Conservation (phyloP, 2,113 vertebrate species). For the Numida meleagris region DNA sequence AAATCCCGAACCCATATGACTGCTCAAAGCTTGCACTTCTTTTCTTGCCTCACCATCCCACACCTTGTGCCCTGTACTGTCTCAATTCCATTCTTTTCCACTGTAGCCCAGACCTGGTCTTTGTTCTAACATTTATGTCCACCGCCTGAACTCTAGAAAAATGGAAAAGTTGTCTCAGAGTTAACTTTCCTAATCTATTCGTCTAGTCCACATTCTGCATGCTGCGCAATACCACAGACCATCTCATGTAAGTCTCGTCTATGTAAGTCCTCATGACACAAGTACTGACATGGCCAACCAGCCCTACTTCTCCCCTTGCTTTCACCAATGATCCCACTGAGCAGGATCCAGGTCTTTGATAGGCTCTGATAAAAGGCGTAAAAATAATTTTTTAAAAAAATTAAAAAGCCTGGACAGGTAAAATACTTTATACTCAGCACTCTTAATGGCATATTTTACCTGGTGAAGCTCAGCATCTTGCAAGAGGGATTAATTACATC, state of each 20-base stretch:
- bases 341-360: not conserved
- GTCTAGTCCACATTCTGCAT: not conserved
- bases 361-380: too few species aligned
- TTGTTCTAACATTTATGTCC: not conserved
- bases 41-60: not conserved
- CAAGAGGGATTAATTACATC: not conserved
- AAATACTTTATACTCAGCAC: not conserved
- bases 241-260: too few species aligned
- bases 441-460: not conserved
- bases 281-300: not conserved
- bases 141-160: not conserved
- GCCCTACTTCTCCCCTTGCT: not conserved
- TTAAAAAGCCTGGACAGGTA: not conserved
- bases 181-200: not conserved
- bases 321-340: not conserved
- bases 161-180: not conserved
- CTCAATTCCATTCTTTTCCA: not conserved
- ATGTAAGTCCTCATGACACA: accelerated
- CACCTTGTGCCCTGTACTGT: not conserved
- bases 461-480: not conserved
- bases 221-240: not conserved
- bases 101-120: not conserved
- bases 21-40: not conserved
- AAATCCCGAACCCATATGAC: not conserved
- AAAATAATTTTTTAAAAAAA: too few species aligned